Percentiles rank a stretch among this genome's conserved stretches.
phyloP scores from a whole-genome alignment of 64 coral and sea anemone genomes.

The Dendronephthya gigantea region DNA sequence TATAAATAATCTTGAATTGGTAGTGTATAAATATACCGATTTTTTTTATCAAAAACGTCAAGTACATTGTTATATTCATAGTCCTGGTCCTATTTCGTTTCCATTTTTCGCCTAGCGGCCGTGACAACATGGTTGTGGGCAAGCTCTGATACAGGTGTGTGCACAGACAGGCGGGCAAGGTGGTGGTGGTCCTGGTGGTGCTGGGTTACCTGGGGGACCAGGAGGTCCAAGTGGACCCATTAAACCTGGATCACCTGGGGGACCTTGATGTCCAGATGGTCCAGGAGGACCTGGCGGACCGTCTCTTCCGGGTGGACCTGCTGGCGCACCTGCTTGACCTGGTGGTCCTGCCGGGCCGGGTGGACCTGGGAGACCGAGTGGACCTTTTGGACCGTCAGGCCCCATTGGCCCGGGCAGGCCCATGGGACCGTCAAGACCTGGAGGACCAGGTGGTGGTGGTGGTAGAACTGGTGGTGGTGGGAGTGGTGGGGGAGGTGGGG shows the following conservation, averaged over 20 bases:
- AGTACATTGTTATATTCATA: not conserved
- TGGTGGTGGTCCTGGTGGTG: slow-evolving; percentile 86
- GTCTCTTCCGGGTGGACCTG: slow-evolving; percentile 86
- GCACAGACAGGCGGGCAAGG: slow-evolving; percentile 95
- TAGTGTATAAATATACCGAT: not conserved
- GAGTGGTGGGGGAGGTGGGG: slow-evolving; percentile 65
- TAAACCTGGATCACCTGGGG: slow-evolving; percentile 86
- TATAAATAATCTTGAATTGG: too few relatives aligned
- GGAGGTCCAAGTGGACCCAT: slow-evolving; percentile 79
- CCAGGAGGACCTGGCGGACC: slow-evolving; percentile 97
- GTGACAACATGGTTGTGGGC: slow-evolving; percentile 70
- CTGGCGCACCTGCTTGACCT: slow-evolving; percentile 89
- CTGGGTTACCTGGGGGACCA: slow-evolving; percentile 79
- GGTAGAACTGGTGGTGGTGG: slow-evolving; percentile 81
- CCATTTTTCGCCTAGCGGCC: slow-evolving; percentile 40
- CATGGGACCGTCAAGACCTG: slow-evolving; percentile 95
- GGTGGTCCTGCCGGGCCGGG: slow-evolving; percentile 69
- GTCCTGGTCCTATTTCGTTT: not conserved
- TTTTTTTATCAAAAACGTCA: not conserved
- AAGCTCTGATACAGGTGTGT: slow-evolving; percentile 95
- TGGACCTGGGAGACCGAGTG: slow-evolving; percentile 89
- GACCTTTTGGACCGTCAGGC: slow-evolving; percentile 96
- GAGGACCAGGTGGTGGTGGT: slow-evolving; percentile 94
- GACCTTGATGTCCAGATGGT: slow-evolving; percentile 94
- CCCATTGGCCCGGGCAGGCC: slow-evolving; percentile 87